Percentiles rank a stretch among this genome's conserved stretches.
Conservation (phyloP, 2,113 vertebrate genomes). For the Charina bottae region DNA sequence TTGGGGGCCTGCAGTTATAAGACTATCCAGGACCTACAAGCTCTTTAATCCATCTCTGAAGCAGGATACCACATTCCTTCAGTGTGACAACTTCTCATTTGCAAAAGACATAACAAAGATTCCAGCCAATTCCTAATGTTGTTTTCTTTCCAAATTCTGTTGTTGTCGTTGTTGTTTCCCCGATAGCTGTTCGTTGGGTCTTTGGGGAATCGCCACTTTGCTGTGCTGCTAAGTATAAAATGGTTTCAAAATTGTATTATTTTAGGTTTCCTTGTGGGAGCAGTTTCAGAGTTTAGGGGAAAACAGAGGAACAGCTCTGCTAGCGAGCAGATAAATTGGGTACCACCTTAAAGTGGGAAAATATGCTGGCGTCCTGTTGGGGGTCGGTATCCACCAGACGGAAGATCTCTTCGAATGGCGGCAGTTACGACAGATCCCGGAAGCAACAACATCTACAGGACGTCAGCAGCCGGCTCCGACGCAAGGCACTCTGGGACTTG, state of each 20-base stretch:
- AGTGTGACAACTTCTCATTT: background rate
- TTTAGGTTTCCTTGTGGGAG: background rate
- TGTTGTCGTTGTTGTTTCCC: background rate
- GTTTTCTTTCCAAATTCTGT: background rate
- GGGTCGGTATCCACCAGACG: no score
- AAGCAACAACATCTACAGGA: no score
- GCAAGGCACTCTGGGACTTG: no score
- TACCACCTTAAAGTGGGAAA: no score
- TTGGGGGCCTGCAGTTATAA: background rate
- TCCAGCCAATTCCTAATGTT: background rate
- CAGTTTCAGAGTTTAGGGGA: background rate
- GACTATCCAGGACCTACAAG: background rate
- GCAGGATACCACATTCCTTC: background rate
- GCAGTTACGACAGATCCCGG: no score
- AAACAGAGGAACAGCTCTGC: background rate
- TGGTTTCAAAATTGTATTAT: background rate
- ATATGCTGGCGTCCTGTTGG: no score
- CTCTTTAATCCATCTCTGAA: background rate
- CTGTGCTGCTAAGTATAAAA: background rate
- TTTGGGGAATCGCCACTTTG: background rate
- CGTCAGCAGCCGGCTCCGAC: no score
- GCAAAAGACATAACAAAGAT: background rate
- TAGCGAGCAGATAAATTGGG: no score
- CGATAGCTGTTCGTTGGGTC: background rate
- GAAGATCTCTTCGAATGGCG: no score